phyloP scores from a whole-genome alignment of 2,113 vertebrate species.

The Nothobranchius kuhntae region DNA sequence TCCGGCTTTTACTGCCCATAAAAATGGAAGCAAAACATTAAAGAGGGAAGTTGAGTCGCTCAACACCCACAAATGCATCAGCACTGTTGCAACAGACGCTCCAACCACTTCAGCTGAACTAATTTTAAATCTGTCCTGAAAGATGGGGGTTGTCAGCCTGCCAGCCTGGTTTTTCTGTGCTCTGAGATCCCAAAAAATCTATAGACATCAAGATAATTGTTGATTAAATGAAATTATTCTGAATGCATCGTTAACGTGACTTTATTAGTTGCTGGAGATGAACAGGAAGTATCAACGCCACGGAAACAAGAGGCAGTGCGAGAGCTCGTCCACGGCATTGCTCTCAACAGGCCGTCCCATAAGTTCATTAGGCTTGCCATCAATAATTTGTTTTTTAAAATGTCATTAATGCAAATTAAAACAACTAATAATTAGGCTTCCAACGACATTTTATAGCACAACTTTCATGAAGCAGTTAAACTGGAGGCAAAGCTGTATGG shows the following conservation, averaged over 20 bases:
- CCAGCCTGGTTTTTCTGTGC: neutral
- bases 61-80: neutral
- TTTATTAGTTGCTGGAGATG: too few relatives aligned
- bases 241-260: too few relatives aligned
- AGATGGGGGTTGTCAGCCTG: neutral
- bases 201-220: too few relatives aligned
- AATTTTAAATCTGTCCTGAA: neutral
- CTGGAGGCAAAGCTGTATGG: too few relatives aligned
- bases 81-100: constrained; percentile 1
- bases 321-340: neutral
- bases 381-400: neutral
- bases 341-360: neutral
- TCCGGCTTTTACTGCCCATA: neutral
- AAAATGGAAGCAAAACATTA: constrained; percentile 1
- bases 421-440: neutral
- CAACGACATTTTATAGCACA: neutral
- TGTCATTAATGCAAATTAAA: neutral
- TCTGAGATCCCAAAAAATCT: neutral
- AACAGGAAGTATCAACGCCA: neutral
- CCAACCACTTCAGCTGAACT: neutral
- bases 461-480: neutral
- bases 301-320: neutral
- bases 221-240: too few relatives aligned
- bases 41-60: constrained; percentile 19
- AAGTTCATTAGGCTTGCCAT: neutral